These are phyloP conservation scores for Noctilio leporinus DNA, from an alignment of 2,113 vertebrate genomes.

Conservation along the genomic window DNA sequence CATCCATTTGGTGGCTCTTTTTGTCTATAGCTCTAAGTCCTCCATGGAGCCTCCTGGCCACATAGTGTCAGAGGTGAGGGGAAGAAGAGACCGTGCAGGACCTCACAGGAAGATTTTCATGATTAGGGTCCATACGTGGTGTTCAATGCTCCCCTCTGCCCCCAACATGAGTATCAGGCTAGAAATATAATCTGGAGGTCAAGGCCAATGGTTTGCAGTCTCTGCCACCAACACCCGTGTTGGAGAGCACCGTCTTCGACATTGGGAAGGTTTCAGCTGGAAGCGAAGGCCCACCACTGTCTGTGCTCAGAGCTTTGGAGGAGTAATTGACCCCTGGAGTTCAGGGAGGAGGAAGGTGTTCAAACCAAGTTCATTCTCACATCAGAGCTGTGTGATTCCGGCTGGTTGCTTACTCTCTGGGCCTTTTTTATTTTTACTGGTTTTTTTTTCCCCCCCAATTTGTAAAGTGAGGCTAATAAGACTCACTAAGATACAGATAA, in stretches of 20 bases:
- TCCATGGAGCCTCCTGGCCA: neutral
- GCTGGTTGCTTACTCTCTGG: neutral
- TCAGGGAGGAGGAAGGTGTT: neutral
- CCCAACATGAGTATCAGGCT: neutral
- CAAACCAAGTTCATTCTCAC: neutral
- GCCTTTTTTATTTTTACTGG: neutral
- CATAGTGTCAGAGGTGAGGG: neutral
- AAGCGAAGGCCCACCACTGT: neutral
- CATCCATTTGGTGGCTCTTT: neutral
- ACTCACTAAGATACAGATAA: neutral
- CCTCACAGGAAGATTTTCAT: accelerated
- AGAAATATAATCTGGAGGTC: neutral
- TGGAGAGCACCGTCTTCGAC: neutral
- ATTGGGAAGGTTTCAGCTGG: neutral
- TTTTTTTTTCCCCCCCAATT: too few species aligned
- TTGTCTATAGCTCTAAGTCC: neutral
- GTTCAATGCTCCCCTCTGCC: neutral
- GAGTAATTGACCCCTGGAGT: neutral
- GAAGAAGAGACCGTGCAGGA: neutral
- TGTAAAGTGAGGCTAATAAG: neutral
- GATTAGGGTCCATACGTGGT: neutral
- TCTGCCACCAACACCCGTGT: neutral
- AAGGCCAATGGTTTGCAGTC: neutral
- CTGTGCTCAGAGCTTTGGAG: neutral
- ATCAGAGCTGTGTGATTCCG: neutral